Evolutionary conservation across 2,888 invertebrate species (phyloP).

Genomic region (Nomada ruficornis): DNA sequence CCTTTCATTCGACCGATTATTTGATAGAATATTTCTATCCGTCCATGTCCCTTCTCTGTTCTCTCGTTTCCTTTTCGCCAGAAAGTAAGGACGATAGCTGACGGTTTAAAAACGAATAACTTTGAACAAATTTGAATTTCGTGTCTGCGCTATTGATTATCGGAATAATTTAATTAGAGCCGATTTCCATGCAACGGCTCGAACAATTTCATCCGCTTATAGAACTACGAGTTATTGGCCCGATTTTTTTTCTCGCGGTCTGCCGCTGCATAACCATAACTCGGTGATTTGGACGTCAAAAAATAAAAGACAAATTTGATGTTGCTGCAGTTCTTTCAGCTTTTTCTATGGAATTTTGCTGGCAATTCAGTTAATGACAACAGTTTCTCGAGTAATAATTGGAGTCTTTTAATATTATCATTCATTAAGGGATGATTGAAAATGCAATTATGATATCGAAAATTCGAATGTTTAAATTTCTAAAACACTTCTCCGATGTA

Average conservation of each 20-base stretch:
- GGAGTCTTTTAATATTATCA: no score
- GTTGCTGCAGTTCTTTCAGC: no score
- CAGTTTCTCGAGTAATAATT: no score
- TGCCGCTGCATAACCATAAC: background rate
- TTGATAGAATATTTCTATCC: background rate
- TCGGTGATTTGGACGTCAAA: background rate
- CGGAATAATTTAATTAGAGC: constrained; percentile 13
- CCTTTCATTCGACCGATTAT: background rate
- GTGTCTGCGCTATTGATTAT: background rate
- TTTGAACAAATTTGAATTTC: background rate
- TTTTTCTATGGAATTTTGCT: no score
- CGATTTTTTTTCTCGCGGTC: constrained; percentile 15
- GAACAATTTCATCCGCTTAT: background rate
- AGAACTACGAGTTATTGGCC: background rate
- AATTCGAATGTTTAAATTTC: no score
- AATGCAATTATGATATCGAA: no score
- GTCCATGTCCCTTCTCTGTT: background rate
- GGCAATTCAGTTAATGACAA: no score
- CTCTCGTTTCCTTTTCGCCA: no score
- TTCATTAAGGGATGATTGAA: no score
- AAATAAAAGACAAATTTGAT: background rate
- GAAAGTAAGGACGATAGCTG: background rate
- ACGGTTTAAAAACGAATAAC: background rate
- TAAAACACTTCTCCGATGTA: no score
- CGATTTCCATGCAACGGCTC: constrained; percentile 14